phyloP scores from a whole-genome alignment of 2,888 invertebrate genomes.

The Malacosoma neustria region DNA sequence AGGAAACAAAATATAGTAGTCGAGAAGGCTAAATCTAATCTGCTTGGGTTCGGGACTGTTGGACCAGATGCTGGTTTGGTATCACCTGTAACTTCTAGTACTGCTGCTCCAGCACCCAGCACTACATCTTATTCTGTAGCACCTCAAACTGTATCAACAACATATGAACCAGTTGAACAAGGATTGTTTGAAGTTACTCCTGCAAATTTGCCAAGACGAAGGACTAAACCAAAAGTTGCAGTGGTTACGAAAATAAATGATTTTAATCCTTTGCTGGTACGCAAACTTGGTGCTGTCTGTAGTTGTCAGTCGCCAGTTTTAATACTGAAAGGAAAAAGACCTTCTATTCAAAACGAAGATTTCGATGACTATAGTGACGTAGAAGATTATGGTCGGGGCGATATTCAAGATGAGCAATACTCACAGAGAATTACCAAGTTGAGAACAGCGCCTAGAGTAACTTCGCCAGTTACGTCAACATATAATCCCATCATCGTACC shows the following conservation, averaged over 20 bases:
- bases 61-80: constrained; percentile 49
- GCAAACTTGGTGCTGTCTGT: constrained; percentile 83
- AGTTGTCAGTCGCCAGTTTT: constrained; percentile 78
- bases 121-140: constrained; percentile 29
- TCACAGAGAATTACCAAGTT: constrained; percentile 34
- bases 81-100: constrained; percentile 45
- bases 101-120: constrained; percentile 39
- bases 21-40: constrained; percentile 49
- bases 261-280: constrained; percentile 80
- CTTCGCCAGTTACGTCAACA: constrained; percentile 42
- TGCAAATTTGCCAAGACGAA: constrained; percentile 32
- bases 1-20: constrained; percentile 54
- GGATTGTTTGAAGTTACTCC: constrained; percentile 54
- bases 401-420: constrained; percentile 35
- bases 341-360: constrained; percentile 35
- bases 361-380: constrained; percentile 43
- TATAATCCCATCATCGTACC: constrained; percentile 67
- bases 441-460: constrained; percentile 28
- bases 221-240: constrained; percentile 65
- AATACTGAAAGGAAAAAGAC: constrained; percentile 61
- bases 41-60: constrained; percentile 46
- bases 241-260: constrained; percentile 82
- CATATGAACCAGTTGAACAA: constrained; percentile 47
- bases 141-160: constrained; percentile 35
- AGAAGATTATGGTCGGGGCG: constrained; percentile 39